Evolutionary conservation across 64 coral and sea anemone species (phyloP), one percentile per base, ranked within the genome.

Genomic region (Catalaphyllia jardinei): DNA sequence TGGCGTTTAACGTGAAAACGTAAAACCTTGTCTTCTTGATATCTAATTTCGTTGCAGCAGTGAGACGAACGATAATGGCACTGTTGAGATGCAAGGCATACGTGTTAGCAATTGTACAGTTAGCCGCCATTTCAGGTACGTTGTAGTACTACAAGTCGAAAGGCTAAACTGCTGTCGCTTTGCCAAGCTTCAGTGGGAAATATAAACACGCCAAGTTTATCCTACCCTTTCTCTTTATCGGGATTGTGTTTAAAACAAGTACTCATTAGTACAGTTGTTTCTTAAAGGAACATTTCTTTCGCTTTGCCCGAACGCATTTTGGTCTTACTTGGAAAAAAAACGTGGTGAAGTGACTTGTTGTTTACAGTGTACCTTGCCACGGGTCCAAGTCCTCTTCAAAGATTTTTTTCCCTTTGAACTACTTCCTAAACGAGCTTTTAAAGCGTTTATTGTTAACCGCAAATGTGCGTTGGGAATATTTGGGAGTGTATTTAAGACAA

Each of bases 81-180:
- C 22, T 71, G 11, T 64, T n/a, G 62, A 29, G 62, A 63, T 85
- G 81, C 38, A 71, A 71, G 30, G 81, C 63, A 10, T 85, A 38
- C 62, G 22, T 85, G 33, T n/a, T 85, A 9, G 62, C 63, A 15
- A 69, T 85, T 85, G 24, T 85, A 51, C 81, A 85, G 63, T 51
- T 85, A 10, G 35, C 81, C 33, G 81, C 81, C 63, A 71, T 85
- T 71, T 85, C 81, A 85, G 81, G 81, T 85, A 71, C 12, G 81
- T 4, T n/a, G 31, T 8, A 71, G 22, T 27, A 27, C 65, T 69
- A 46, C 42, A 46, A 10, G 20, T 71, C 19, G 13, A 0, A 46
- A 18, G 22, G 24, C 33, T 50, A 0, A 4, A n/a, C 35, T 25
- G 31, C 50, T 25, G 81, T 71, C 38, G 60, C 67, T 85, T 71